Conservation (phyloP, 2,888 invertebrate species). For the Pheosia tremula region DNA sequence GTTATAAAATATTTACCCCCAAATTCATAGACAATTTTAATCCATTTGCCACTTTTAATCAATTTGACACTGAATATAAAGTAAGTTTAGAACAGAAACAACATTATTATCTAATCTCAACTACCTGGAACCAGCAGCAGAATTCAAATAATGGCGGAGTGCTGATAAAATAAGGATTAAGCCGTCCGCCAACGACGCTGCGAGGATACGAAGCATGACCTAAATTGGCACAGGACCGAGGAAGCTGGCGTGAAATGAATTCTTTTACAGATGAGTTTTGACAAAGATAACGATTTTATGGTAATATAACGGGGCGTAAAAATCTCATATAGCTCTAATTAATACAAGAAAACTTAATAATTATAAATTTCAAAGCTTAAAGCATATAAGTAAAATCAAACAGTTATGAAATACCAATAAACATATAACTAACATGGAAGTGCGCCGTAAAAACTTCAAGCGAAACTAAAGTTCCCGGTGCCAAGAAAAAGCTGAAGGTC, state of each 20-base stretch:
- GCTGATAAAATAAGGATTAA: constrained; percentile 28
- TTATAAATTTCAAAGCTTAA: constrained; percentile 35
- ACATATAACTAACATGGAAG: constrained; percentile 55
- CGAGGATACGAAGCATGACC: constrained; percentile 20
- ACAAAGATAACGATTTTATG: constrained; percentile 34
- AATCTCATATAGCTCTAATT: constrained; percentile 27
- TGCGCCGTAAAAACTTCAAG: constrained; percentile 70
- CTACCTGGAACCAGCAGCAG: constrained; percentile 15
- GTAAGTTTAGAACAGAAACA: neutral
- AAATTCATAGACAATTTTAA: too few species aligned
- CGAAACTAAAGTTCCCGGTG: constrained; percentile 56
- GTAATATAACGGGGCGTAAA: constrained; percentile 17
- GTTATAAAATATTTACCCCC: too few species aligned
- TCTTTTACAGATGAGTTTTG: constrained; percentile 23
- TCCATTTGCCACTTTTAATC: too few species aligned
- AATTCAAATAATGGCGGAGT: constrained; percentile 17
- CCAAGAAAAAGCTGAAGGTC: constrained; percentile 65
- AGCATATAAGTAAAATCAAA: constrained; percentile 55
- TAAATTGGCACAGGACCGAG: constrained; percentile 26
- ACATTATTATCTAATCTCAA: constrained; percentile 7
- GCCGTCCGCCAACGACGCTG: constrained; percentile 17
- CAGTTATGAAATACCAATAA: constrained; percentile 53
- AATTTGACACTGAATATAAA: constrained; percentile 3
- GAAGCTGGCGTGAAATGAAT: constrained; percentile 27
- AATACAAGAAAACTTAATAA: constrained; percentile 31